Evolutionary conservation across 2,113 vertebrate genomes (phyloP), one percentile per base, ranked within the genome.

Genomic region (Pygoscelis antarcticus): DNA sequence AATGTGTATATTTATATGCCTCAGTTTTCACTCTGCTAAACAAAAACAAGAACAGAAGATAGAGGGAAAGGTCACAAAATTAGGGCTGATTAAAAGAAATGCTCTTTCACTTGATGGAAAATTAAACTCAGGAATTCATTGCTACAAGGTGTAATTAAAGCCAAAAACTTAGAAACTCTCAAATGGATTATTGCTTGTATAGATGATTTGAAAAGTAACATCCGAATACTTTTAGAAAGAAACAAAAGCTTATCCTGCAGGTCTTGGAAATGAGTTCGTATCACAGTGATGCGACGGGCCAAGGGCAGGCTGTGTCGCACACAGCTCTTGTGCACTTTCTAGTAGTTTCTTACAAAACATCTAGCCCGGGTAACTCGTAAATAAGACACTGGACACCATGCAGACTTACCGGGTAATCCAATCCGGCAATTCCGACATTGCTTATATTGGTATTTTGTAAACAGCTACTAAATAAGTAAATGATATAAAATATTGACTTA

Each of bases 201-300:
- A 36, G 46, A 30, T 25, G 6, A 70, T 69, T 60, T 20, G 11
- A 40, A 47, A 87, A 77, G 46, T 23, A 69, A 30, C 25, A 57
- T 49, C 49, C 16, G 22, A 68, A 36, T 10, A 25, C 7, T 74
- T 87, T 26, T 12, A 5, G 8, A 46, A 62, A 32, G 38, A 68
- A 40, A 6, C 3, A 7, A n/a, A 70, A 70, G 10, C 13, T 81
- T 11, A 2, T 64, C 32, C 42, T 75, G 87, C 36, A 29, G n/a
- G 44, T 13, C 5, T 21, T 34, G 61, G 61, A 23, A 13, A 7
- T 10, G 26, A 16, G 66, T 20, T 36, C 20, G 44, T 81, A 3
- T 19, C 7, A 1, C 25, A 18, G 1, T 0, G 46, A 2, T 3
- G 51, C 6, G 11, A 8, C 32, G 44, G n/a, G 40, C 60, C 40